Evolutionary conservation across 2,797 vertebrate species (phyloP).

Genomic region (Semotilus atromaculatus): DNA sequence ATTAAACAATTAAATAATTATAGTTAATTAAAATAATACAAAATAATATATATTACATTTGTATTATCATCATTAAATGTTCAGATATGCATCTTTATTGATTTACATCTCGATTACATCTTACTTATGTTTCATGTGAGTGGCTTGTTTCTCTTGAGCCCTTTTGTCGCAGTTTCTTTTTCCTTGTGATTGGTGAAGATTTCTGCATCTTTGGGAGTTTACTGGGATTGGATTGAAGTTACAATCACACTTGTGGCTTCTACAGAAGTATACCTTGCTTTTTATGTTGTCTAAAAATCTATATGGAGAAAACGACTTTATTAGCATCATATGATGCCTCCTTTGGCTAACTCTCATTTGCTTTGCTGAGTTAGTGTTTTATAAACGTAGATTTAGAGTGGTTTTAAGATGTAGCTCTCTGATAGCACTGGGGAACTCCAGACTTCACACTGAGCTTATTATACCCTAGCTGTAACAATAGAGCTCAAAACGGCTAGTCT

Average conservation of each 20-base stretch:
- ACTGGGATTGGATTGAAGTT: background rate
- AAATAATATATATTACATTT: background rate
- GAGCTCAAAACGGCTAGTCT: background rate
- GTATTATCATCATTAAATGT: background rate
- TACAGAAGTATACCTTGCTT: background rate
- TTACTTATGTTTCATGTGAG: background rate
- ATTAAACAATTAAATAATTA: background rate
- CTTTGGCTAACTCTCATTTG: slow-evolving; percentile 6
- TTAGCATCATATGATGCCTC: background rate
- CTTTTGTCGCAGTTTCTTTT: background rate
- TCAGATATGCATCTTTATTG: background rate
- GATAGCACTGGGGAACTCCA: slow-evolving; percentile 34
- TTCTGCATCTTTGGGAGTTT: background rate
- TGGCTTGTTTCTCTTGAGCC: background rate
- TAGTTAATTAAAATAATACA: background rate
- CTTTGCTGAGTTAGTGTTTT: background rate
- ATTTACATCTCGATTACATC: background rate
- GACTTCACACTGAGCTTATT: background rate
- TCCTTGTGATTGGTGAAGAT: background rate
- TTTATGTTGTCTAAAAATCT: background rate
- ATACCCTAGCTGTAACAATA: background rate
- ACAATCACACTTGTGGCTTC: background rate
- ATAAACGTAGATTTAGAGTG: background rate
- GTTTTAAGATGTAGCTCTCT: background rate
- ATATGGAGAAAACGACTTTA: background rate